Evolutionary conservation across 1,140 invertebrate genomes (phyloP).

Genomic region (Phocides pigmalion): DNA sequence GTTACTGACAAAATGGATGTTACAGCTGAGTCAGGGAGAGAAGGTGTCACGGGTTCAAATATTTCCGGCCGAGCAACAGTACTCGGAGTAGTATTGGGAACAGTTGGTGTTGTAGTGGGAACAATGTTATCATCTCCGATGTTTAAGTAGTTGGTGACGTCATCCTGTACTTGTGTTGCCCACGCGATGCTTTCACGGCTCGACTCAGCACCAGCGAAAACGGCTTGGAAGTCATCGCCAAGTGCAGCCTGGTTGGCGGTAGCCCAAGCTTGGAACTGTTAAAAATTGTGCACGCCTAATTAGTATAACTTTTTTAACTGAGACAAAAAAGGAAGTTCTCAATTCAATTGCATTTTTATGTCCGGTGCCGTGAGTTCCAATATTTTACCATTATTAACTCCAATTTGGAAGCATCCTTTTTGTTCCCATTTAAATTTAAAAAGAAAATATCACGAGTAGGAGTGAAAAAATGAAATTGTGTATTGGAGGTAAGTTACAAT

Average conservation of each 20-base stretch:
- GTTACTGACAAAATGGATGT: constrained; percentile 47
- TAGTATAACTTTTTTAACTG: no score
- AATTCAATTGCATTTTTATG: no score
- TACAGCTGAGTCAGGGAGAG: constrained; percentile 49
- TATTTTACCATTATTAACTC: no score
- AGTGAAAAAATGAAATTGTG: no score
- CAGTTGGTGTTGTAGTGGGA: constrained; percentile 26
- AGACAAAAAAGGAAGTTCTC: no score
- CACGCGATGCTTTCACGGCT: constrained; percentile 45
- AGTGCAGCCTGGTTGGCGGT: constrained; percentile 39
- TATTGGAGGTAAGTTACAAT: no score
- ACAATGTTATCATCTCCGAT: constrained; percentile 39
- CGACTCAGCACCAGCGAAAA: constrained; percentile 41
- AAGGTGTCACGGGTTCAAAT: constrained; percentile 40
- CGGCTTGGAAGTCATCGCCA: constrained; percentile 37
- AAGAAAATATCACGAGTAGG: no score
- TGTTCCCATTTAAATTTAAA: no score
- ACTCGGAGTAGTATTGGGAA: not conserved
- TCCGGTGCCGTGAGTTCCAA: no score
- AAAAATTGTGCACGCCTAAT: constrained; percentile 8
- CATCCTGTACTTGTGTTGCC: constrained; percentile 37
- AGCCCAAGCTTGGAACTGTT: constrained; percentile 64
- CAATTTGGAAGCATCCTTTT: no score
- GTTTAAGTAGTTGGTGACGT: constrained; percentile 54
- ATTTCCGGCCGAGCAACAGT: constrained; percentile 33